Evolutionary conservation across 2,888 invertebrate genomes (phyloP).

Genomic region (Sphecodes monilicornis): DNA sequence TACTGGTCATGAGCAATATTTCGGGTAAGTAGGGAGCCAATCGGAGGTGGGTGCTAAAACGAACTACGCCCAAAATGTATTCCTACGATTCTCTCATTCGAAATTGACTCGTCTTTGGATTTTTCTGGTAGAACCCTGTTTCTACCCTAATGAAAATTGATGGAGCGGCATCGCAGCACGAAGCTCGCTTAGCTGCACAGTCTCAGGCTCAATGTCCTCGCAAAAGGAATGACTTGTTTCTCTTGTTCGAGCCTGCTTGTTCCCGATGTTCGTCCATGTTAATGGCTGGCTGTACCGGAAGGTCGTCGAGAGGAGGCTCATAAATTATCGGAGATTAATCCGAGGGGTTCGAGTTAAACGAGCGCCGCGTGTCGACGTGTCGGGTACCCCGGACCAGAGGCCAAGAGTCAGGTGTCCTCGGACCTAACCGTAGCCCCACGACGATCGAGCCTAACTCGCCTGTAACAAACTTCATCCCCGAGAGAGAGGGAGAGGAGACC

Average conservation of each 20-base stretch:
- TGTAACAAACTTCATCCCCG: not conserved
- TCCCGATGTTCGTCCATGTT: not conserved
- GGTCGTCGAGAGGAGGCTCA: not conserved
- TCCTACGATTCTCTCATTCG: not conserved
- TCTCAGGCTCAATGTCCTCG: not conserved
- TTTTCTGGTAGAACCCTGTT: not conserved
- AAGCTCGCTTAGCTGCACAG: not conserved
- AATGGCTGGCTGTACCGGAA: not conserved
- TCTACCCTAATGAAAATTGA: not conserved
- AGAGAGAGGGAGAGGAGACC: not conserved
- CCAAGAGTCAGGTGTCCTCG: not conserved
- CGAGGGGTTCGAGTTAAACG: not conserved
- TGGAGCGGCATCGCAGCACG: not conserved
- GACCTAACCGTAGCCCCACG: not conserved
- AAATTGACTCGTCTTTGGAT: not conserved
- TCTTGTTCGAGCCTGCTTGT: not conserved
- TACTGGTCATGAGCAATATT: no score
- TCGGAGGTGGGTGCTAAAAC: no score
- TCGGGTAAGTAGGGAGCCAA: no score
- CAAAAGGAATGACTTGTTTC: not conserved
- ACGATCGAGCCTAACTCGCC: not conserved
- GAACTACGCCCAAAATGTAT: no score
- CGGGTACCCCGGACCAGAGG: not conserved
- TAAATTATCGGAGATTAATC: not conserved
- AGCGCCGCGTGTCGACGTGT: not conserved